These are phyloP conservation scores for Dicentrarchus labrax DNA, from an alignment of 2,113 vertebrate genomes.

Conservation along the genomic window DNA sequence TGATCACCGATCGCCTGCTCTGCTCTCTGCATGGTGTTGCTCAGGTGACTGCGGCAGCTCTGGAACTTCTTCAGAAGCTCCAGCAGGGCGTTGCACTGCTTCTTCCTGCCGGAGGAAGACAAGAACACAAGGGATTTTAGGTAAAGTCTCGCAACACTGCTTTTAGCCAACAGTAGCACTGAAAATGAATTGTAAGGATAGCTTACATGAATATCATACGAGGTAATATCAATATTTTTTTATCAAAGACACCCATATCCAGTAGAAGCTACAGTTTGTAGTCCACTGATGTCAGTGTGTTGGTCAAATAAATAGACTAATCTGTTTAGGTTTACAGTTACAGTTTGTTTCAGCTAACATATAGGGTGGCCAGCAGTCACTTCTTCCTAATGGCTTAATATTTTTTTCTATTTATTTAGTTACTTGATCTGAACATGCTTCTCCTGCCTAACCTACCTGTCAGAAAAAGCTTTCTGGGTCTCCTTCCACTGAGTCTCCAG, in stretches of 20 bases:
- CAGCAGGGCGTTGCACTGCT: constrained; percentile 87
- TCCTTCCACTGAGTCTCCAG: constrained; percentile 88
- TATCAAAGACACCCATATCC: not conserved
- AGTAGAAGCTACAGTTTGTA: not conserved
- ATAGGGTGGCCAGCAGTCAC: not conserved
- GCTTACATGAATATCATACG: too few relatives aligned
- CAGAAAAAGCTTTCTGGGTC: constrained; percentile 82
- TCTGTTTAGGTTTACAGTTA: not conserved
- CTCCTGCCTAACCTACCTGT: constrained; percentile 81
- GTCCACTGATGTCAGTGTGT: too few relatives aligned
- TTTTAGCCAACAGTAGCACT: not conserved
- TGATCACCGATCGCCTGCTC: constrained; percentile 88
- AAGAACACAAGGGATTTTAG: not conserved
- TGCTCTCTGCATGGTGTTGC: constrained; percentile 89
- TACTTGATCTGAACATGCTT: not conserved
- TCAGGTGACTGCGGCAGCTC: constrained; percentile 86
- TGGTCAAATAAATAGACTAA: too few relatives aligned
- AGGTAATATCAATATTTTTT: not conserved
- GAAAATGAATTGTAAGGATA: too few relatives aligned
- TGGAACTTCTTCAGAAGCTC: constrained; percentile 94
- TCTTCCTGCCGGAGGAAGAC: constrained; percentile 79
- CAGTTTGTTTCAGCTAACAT: not conserved
- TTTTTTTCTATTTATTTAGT: not conserved
- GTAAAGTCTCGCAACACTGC: not conserved
- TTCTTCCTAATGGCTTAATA: not conserved